Base-by-base conservation (phyloP, 2,797 vertebrate species). In the Peromyscus melanophrys region DNA sequence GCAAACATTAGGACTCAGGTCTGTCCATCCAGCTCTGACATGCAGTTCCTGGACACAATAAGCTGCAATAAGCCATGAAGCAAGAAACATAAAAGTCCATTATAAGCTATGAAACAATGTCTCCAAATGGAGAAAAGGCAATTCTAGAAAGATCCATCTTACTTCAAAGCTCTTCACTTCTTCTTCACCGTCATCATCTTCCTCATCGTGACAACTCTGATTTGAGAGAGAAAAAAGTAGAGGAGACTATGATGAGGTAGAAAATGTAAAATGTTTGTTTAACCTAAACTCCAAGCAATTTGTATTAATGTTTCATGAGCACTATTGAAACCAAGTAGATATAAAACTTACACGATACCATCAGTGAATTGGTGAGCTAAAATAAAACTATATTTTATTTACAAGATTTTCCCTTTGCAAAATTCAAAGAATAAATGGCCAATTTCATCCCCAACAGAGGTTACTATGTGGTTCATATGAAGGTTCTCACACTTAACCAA, bases 81-180 rank as follows among this genome's bases (percentile, higher is more conserved):
- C 94, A 98, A 98, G 97, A 96, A 98, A 98, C 97, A 94, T 92
- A 97, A 98, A 97, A 94, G 80, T 98, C 95, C 97, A 23, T 93
- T 98, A 90, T 90, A 98, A 98, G 98, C 97, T 98, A 98, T 99
- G 98, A 97, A 98, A 98, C 94, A 98, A 98, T 97, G 97, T 97
- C 88, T 94, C 76, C 71, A n/a, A 29, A 43, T 5, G 94, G 93
- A 89, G 31, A 96, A 90, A 59, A 81, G 85, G 83, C 95, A 86
- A 34, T 93, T 97, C 93, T 86, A 10, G 92, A 90, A 98, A 97
- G 77, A 95, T 96, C 90, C 91, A 97, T 98, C 99, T 98, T 99
- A 99, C 99, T 99, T 99, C 99, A 99, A 99, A 99, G 97, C 99
- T 99, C 98, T 99, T 99, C 85, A 99, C 99, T 98, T 99, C 99